These are phyloP conservation scores for Lepidurus packardi DNA, from an alignment of 1,140 invertebrate genomes.

Conservation along the genomic window DNA sequence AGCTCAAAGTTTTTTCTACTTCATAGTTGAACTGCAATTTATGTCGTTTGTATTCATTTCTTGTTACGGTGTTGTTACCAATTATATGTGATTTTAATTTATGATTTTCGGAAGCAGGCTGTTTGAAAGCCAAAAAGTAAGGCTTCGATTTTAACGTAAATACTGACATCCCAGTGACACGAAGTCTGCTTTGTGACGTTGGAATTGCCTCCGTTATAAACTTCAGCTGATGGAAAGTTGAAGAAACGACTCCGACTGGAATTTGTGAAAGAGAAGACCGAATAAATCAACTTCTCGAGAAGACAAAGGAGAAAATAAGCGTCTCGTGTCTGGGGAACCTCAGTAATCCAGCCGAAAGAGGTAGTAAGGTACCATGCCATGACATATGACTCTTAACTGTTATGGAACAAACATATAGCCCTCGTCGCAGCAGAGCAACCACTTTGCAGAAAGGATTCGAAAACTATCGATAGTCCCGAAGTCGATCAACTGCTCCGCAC, in stretches of 20 bases:
- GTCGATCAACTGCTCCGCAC: not conserved
- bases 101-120: not conserved
- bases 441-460: not conserved
- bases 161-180: too few relatives aligned
- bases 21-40: not conserved
- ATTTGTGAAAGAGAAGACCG: not conserved
- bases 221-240: too few relatives aligned
- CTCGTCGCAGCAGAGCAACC: not conserved
- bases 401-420: not conserved
- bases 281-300: not conserved
- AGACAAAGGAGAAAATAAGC: not conserved
- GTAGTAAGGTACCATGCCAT: not conserved
- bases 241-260: too few relatives aligned
- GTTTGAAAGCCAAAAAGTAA: too few relatives aligned
- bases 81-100: not conserved
- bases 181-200: too few relatives aligned
- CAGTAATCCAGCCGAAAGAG: not conserved
- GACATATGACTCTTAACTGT: not conserved
- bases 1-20: not conserved
- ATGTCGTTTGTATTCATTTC: not conserved
- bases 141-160: too few relatives aligned
- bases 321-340: not conserved
- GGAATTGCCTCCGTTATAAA: too few relatives aligned
- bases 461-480: too few relatives aligned
- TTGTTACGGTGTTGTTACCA: not conserved